Percentiles rank a stretch among this genome's conserved stretches.
Conservation (phyloP, 2,797 vertebrate species). For the Sebastes jordani region DNA sequence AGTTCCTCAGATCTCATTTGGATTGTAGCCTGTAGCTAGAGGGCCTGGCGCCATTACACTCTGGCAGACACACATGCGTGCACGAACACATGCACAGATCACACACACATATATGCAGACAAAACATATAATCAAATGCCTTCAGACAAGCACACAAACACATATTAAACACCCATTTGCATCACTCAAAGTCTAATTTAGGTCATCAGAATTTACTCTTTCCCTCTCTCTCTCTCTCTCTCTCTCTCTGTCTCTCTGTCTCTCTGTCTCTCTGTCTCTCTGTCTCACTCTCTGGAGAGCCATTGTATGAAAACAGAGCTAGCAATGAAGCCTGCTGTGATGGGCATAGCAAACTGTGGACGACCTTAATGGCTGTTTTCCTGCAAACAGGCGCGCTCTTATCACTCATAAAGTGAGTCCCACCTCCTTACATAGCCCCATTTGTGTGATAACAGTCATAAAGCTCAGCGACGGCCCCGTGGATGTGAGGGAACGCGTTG, state of each 20-base stretch:
- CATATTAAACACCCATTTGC: conserved; percentile 50
- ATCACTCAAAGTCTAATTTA: conserved; percentile 59
- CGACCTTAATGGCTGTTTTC: conserved; percentile 34
- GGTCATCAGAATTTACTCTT: conserved; percentile 29
- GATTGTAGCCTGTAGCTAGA: conserved; percentile 61
- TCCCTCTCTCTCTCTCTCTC: not conserved
- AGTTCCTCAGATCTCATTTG: conserved; percentile 71
- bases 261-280: too few relatives aligned
- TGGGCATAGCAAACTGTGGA: conserved; percentile 21
- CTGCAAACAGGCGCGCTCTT: conserved; percentile 4
- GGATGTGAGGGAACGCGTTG: conserved; percentile 38
- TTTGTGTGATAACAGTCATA: conserved; percentile 52
- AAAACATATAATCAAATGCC: conserved; percentile 34
- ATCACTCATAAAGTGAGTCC: conserved; percentile 48
- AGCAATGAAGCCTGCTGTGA: not conserved
- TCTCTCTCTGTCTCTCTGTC: not conserved
- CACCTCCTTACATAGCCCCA: conserved; percentile 31
- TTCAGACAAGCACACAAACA: conserved; percentile 42
- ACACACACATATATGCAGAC: conserved; percentile 8
- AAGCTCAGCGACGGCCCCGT: conserved; percentile 19
- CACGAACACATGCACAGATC: not conserved
- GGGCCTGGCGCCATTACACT: conserved; percentile 53
- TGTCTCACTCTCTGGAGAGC: too few relatives aligned
- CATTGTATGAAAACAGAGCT: too few relatives aligned
- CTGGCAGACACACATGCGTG: not conserved